Base-by-base conservation (phyloP, 1,140 invertebrate species). In the Vanessa atalanta region DNA sequence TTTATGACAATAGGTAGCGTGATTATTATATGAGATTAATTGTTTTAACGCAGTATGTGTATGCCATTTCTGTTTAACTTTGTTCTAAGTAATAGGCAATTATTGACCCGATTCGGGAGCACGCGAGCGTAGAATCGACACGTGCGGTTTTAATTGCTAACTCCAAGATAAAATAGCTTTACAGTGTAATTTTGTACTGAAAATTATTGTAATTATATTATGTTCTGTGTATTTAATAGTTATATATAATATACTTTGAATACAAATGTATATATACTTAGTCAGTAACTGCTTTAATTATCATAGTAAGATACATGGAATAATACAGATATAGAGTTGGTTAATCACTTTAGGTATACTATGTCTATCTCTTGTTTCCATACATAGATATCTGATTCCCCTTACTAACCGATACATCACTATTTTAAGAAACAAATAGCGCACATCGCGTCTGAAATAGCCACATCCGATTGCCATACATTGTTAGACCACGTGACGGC, bases 131-230 rank as follows among this genome's bases (percentile, higher is more conserved):
- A 9, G 55, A 43, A 47, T 69, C 68, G 68, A 70, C 68, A 70
- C 68, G 68, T 70, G 57, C 57, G 68, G 68, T 70, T 70, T 70
- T 70, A 70, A 70, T 70, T 70, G 47, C 68, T 20, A 43, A 47
- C 47, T 60, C 57, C 55, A 26, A 70, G 68, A 70, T 70, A 70
- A 48, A n/a, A 70, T 50, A 48, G 57, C 68, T 47, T 60, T 61
- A 70, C 16, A 20, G 47, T 69, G 66, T 69, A 57, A 47, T 55
- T 61, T 61, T 14, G 57, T 8, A 23, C 9, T 57, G 57, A 12
- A 31, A 61, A 61, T 61, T 61, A 61, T 37, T 9, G 23, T 12
- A 15, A 37, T 61, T 61, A 61, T 15, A 11, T 37, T 37, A 11
- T 15, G n/a, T 61, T 4, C 14, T 15, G 1, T 12, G 57, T 60